Evolutionary conservation across 2,888 invertebrate genomes (phyloP).

Genomic region (Taenaris catops): DNA sequence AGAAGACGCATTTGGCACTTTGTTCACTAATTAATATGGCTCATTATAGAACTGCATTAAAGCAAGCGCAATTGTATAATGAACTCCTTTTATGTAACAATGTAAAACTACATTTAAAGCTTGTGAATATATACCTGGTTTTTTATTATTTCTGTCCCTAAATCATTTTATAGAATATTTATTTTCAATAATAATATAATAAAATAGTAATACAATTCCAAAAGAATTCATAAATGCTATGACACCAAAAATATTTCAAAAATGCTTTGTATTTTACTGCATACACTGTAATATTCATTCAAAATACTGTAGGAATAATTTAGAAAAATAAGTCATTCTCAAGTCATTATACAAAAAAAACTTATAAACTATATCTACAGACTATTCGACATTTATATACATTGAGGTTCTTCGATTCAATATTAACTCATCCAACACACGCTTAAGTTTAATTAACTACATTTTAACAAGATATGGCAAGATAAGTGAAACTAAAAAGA

Average conservation of each 20-base stretch:
- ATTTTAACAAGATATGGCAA: slow-evolving; percentile 70
- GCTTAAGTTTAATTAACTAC: slow-evolving; percentile 29
- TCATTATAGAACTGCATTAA: slow-evolving; percentile 25
- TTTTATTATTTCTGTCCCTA: neutral
- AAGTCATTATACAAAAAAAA: slow-evolving; percentile 24
- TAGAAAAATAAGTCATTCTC: slow-evolving; percentile 15
- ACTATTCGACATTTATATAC: slow-evolving; percentile 32
- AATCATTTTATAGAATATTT: too few species aligned
- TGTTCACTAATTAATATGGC: slow-evolving; percentile 74
- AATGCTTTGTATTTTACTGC: too few species aligned
- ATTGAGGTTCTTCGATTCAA: slow-evolving; percentile 39
- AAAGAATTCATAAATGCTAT: too few species aligned
- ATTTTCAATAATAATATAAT: too few species aligned
- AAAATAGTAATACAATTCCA: too few species aligned
- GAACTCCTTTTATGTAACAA: slow-evolving; percentile 7
- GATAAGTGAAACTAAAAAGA: slow-evolving; percentile 53
- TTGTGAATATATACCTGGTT: slow-evolving; percentile 2
- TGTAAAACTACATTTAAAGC: slow-evolving; percentile 6
- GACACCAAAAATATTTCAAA: too few species aligned
- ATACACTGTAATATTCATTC: neutral
- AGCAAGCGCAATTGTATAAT: slow-evolving; percentile 15
- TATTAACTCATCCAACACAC: slow-evolving; percentile 20
- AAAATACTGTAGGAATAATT: neutral
- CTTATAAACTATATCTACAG: slow-evolving; percentile 25
- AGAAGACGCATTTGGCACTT: slow-evolving; percentile 75